Percentiles rank a stretch among this genome's conserved stretches.
Evolutionary conservation across 2,797 vertebrate species (phyloP).

Genomic region (Limnodromus scolopaceus): DNA sequence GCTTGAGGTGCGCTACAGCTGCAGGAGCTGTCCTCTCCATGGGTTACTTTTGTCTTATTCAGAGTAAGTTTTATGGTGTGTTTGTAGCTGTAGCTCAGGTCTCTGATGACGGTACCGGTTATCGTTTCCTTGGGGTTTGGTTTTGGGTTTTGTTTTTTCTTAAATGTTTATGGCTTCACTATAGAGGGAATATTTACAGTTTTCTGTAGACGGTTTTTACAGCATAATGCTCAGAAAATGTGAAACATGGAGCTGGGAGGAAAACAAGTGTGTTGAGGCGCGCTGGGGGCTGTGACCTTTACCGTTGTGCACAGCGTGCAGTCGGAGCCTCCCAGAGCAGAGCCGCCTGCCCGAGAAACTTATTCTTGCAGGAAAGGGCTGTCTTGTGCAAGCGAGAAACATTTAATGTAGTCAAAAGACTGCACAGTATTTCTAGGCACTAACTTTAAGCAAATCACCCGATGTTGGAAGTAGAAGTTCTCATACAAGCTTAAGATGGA

Average conservation of each 20-base stretch:
- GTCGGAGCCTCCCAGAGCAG: not conserved
- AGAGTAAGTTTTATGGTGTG: not conserved
- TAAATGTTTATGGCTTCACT: not conserved
- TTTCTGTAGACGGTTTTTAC: not conserved
- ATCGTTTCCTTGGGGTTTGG: not conserved
- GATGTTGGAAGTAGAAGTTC: not conserved
- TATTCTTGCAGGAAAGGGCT: not conserved
- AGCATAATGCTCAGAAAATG: not conserved
- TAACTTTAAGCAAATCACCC: not conserved
- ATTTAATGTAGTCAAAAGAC: not conserved
- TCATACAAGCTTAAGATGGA: not conserved
- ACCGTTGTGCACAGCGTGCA: not conserved
- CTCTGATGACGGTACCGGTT: rapidly evolving
- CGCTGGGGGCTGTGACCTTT: not conserved
- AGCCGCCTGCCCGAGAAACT: not conserved
- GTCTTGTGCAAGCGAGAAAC: not conserved
- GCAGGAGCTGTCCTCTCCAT: not conserved
- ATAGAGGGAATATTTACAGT: not conserved
- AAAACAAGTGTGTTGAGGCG: not conserved
- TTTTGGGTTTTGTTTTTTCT: not conserved
- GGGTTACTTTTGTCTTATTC: not conserved
- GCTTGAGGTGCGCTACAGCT: rapidly evolving
- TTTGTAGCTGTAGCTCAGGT: not conserved
- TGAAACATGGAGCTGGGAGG: not conserved
- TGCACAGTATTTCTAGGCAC: not conserved